Evolutionary conservation across 2,113 vertebrate genomes (phyloP), one percentile per base, ranked within the genome.

Genomic region (Noturus placidus): DNA sequence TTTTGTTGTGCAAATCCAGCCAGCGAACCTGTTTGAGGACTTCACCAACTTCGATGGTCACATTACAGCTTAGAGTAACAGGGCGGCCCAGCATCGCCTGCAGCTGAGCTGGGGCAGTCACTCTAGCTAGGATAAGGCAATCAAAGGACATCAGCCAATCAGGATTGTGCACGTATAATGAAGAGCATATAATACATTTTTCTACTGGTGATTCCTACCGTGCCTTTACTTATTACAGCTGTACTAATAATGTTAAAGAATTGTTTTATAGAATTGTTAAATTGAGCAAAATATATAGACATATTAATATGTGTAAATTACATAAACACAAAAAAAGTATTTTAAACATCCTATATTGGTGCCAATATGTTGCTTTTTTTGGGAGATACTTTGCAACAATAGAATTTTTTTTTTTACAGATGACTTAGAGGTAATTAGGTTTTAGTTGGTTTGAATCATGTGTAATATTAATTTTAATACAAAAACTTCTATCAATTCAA

Each of bases 1-100:
- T 35, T 77, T 83, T 63, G 50, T 86, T 67, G 35, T 84, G 33
- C 15, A 0, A 14, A 74, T 93, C 35, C 33, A 91, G 38, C 95
- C 95, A 96, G 69, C 92, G 94, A 65, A 96, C 94, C 61, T 95
- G 95, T 78, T 61, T 87, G 65, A 96, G 38, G 7, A 0, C 67
- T 50, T 93, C 87, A 0, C 78, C 87, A 0, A 35, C 0, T 5
- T 8, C 46, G 14, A 65, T 85, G 4, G 92, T 94, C 88, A 96
- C 42, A 83, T 93, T 95, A 83, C 95, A 96, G 89, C 87, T 30
- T 1, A 96, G 89, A 50, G 88, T 65, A n/a, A 94, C 82, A 54
- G 94, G 87, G 5, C 1, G 87, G 0, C 91, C 93, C 0, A 84
- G 90, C 38, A 90, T 88, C 1, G 84, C 92, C 0, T 52, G 91